phyloP scores from a whole-genome alignment of 2,113 vertebrate species.

The Amia ocellicauda region DNA sequence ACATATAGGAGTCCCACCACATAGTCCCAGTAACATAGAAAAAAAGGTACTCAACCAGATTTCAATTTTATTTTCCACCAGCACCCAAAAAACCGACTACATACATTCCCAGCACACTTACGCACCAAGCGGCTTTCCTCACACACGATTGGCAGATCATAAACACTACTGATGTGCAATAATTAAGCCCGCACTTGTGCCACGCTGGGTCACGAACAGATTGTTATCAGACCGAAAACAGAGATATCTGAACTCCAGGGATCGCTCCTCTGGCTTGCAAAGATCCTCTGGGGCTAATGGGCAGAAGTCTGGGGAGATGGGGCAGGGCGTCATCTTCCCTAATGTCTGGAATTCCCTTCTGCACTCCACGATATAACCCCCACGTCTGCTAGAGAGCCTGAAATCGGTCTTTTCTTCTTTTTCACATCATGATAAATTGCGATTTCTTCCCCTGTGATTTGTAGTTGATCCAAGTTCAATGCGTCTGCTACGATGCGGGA shows the following conservation, averaged over 20 bases:
- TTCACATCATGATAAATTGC: background rate
- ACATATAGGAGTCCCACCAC: conserved; percentile 15
- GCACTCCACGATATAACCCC: background rate
- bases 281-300: conserved; percentile 8
- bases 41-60: conserved; percentile 31
- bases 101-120: conserved; percentile 2
- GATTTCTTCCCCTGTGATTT: background rate
- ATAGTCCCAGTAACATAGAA: background rate
- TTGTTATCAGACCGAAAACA: background rate
- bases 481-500: background rate
- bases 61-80: conserved; percentile 27
- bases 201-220: background rate
- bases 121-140: conserved; percentile 2
- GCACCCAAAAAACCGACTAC: conserved; percentile 27
- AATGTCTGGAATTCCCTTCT: background rate
- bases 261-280: background rate
- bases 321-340: background rate
- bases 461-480: background rate
- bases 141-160: background rate
- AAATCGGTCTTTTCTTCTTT: background rate
- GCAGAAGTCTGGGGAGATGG: background rate
- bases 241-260: background rate
- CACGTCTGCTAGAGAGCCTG: background rate
- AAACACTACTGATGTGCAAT: background rate
- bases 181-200: background rate